Percentiles rank a stretch among this genome's conserved stretches.
phyloP scores from a whole-genome alignment of 2,797 vertebrate species.

The Anomalospiza imberbis region DNA sequence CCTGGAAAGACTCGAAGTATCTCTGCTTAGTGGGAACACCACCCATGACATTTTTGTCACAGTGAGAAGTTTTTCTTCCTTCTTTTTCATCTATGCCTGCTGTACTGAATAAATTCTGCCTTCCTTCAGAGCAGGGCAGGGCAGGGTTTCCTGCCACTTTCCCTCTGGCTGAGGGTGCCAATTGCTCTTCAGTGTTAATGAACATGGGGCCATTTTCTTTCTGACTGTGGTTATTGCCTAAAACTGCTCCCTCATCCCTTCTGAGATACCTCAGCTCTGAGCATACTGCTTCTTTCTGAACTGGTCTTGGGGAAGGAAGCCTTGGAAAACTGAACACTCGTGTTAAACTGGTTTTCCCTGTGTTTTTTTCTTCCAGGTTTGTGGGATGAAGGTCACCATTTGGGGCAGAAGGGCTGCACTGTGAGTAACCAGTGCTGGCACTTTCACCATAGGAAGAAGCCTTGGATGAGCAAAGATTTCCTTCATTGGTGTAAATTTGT shows the following conservation, averaged over 20 bases:
- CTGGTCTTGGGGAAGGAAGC: conserved; percentile 63
- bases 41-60: neutral
- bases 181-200: neutral
- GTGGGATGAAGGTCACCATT: neutral
- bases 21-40: neutral
- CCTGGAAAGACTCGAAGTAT: neutral
- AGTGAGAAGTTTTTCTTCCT: neutral
- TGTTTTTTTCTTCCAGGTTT: neutral
- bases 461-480: conserved; percentile 25
- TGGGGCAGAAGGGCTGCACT: neutral
- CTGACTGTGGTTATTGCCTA: neutral
- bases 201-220: neutral
- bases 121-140: neutral
- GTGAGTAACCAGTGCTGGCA: neutral
- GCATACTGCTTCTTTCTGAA: conserved; percentile 71
- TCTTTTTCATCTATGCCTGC: neutral
- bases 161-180: conserved; percentile 10
- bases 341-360: conserved; percentile 3
- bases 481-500: conserved; percentile 76
- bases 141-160: neutral
- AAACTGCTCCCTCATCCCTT: neutral
- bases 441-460: neutral
- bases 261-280: conserved; percentile 55
- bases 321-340: conserved; percentile 68
- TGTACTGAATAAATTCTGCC: neutral